These are phyloP conservation scores for Drosophila parvula DNA, from an alignment of 1,140 invertebrate genomes.

Conservation along the genomic window DNA sequence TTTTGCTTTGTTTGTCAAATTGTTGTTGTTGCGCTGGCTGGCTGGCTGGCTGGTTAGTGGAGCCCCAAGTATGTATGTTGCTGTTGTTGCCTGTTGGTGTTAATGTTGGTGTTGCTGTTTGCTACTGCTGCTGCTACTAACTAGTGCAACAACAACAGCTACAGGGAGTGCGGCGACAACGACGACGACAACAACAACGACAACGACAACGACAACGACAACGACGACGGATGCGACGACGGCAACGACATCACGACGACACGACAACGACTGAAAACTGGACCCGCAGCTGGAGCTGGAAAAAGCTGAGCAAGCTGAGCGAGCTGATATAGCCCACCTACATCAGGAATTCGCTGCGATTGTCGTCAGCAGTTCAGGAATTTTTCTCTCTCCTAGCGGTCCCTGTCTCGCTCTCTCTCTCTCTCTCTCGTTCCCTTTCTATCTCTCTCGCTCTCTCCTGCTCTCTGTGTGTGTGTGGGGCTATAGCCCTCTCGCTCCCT, in stretches of 20 bases:
- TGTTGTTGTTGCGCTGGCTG: background rate
- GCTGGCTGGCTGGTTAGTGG: slow-evolving; percentile 17
- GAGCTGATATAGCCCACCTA: slow-evolving; percentile 54
- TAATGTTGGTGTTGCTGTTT: slow-evolving; percentile 31
- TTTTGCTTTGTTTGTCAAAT: slow-evolving; percentile 29
- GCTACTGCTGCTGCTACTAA: slow-evolving; percentile 21
- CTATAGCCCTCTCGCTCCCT: slow-evolving; percentile 6
- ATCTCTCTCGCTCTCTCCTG: background rate
- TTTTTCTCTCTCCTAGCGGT: slow-evolving; percentile 28
- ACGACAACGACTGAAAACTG: slow-evolving; percentile 80
- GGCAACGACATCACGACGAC: slow-evolving; percentile 83
- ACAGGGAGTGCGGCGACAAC: slow-evolving; percentile 54
- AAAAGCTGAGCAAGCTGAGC: slow-evolving; percentile 27
- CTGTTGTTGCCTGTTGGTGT: slow-evolving; percentile 20
- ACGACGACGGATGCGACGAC: slow-evolving; percentile 80
- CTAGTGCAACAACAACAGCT: slow-evolving; percentile 43
- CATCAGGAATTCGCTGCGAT: slow-evolving; percentile 52
- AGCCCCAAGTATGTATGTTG: slow-evolving; percentile 24
- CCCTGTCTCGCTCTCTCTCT: slow-evolving; percentile 1
- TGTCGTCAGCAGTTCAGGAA: slow-evolving; percentile 60
- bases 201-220: slow-evolving; percentile 47
- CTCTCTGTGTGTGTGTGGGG: background rate
- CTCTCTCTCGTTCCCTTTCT: background rate
- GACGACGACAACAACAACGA: slow-evolving; percentile 43
- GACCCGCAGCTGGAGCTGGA: slow-evolving; percentile 64